Evolutionary conservation across 1,140 invertebrate species (phyloP).

Genomic region (Orius laevigatus): DNA sequence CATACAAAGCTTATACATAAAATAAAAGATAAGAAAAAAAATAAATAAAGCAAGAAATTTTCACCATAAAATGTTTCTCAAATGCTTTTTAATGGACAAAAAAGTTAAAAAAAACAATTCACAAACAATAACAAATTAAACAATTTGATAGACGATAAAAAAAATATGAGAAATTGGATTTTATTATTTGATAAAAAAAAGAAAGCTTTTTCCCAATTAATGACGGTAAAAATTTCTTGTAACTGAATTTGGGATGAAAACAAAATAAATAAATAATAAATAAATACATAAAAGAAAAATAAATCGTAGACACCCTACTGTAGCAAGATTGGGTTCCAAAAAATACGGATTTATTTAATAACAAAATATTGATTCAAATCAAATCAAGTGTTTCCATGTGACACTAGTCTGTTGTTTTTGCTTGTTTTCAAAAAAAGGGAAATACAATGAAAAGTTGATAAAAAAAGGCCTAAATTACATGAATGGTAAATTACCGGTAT

Average conservation of each 20-base stretch:
- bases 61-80: constrained; percentile 4
- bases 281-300: constrained; percentile 11
- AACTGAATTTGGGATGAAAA: constrained; percentile 5
- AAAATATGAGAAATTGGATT: constrained; percentile 13
- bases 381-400: too few species aligned
- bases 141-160: constrained; percentile 11
- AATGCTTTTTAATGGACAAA: constrained; percentile 7
- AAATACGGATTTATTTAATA: too few species aligned
- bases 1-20: too few species aligned
- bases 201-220: too few species aligned
- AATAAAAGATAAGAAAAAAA: constrained; percentile 8
- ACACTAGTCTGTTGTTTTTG: too few species aligned
- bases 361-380: too few species aligned
- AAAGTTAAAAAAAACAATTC: constrained; percentile 11
- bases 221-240: constrained; percentile 5
- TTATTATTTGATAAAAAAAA: too few species aligned
- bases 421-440: background rate
- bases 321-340: constrained; percentile 4
- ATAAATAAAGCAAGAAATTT: constrained; percentile 8
- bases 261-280: constrained; percentile 5
- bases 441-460: background rate
- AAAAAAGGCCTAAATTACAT: constrained; percentile 2
- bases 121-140: constrained; percentile 14
- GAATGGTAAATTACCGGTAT: background rate
- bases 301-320: constrained; percentile 7